These are phyloP conservation scores for Sinocyclocheilus anshuiensis DNA, from an alignment of 2,113 vertebrate genomes.

Conservation along the genomic window DNA sequence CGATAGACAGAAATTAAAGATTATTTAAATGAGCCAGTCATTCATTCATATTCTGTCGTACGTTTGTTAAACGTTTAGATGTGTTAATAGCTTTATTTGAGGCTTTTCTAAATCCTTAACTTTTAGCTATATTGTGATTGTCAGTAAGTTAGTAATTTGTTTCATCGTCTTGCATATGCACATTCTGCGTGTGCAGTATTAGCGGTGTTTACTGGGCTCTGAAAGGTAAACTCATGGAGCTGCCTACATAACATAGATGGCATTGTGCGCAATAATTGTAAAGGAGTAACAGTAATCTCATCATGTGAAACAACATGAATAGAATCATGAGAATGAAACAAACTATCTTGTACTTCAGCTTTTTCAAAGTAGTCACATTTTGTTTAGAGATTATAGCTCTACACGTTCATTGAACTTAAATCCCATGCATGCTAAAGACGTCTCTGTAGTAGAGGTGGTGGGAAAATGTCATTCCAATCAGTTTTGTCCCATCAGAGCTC, in stretches of 20 bases:
- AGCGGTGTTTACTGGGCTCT: neutral
- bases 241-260: neutral
- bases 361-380: neutral
- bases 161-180: neutral
- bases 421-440: neutral
- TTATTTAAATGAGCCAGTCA: neutral
- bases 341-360: neutral
- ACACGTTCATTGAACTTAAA: neutral
- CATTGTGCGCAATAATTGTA: neutral
- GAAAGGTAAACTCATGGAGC: neutral
- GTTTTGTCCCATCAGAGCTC: constrained; percentile 51
- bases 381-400: neutral
- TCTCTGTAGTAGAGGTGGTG: neutral
- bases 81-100: neutral
- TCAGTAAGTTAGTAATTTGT: neutral
- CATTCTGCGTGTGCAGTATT: neutral
- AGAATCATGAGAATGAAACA: neutral
- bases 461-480: neutral
- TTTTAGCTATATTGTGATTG: neutral
- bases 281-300: neutral
- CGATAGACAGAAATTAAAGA: neutral
- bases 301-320: neutral
- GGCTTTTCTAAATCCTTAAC: neutral
- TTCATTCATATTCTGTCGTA: constrained; percentile 4
- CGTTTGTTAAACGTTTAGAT: neutral